phyloP scores from a whole-genome alignment of 2,113 vertebrate genomes.

The Anser cygnoides region DNA sequence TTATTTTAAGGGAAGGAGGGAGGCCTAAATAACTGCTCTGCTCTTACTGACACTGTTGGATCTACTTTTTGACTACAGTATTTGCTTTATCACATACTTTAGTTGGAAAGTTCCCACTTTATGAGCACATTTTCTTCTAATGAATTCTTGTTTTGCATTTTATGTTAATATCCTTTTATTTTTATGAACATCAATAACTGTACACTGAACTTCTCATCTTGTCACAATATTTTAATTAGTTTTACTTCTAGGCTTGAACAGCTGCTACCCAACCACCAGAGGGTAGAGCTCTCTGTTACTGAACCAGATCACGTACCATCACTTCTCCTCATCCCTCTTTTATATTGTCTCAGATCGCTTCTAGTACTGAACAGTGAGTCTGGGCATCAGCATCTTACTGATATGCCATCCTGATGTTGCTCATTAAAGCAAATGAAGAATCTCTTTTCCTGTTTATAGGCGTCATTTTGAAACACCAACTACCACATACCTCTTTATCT shows the following conservation, averaged over 20 bases:
- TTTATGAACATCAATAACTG: background rate
- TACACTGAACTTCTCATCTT: background rate
- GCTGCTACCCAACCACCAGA: conserved; percentile 14
- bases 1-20: background rate
- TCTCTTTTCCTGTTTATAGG: background rate
- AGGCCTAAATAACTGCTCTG: background rate
- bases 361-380: background rate
- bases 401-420: background rate
- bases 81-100: background rate
- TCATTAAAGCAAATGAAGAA: background rate
- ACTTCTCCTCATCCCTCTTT: background rate
- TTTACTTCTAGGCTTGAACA: conserved; percentile 35
- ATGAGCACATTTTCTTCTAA: background rate
- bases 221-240: conserved; percentile 44
- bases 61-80: background rate
- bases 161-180: background rate
- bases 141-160: background rate
- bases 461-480: background rate
- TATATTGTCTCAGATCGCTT: background rate
- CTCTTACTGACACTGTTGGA: background rate
- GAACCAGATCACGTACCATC: background rate
- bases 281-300: background rate
- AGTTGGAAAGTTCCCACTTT: background rate
- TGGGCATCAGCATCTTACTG: background rate
- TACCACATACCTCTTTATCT: background rate